These are phyloP conservation scores for Pomatostomus ruficeps DNA, from an alignment of 2,113 vertebrate species.

Conservation along the genomic window DNA sequence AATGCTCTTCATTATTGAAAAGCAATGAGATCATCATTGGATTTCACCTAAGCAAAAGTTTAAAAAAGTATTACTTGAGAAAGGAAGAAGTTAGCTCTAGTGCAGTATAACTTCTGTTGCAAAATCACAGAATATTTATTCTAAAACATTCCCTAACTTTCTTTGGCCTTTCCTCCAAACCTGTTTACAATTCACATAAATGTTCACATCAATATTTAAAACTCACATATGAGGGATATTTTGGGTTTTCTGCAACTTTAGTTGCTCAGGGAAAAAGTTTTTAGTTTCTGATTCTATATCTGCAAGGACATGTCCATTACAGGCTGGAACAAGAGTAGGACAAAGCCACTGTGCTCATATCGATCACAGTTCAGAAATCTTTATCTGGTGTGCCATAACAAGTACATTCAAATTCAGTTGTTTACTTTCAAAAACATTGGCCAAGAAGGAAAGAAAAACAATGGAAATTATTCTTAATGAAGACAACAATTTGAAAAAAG, in stretches of 20 bases:
- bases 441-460: not conserved
- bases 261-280: not conserved
- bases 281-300: not conserved
- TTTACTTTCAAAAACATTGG: not conserved
- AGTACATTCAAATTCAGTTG: not conserved
- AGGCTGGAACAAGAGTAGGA: not conserved
- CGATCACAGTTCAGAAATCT: not conserved
- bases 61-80: not conserved
- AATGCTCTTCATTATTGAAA: not conserved
- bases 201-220: not conserved
- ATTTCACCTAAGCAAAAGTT: not conserved
- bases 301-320: not conserved
- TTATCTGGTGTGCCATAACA: not conserved
- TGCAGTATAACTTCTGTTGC: not conserved
- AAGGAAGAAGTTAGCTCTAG: not conserved
- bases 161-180: not conserved
- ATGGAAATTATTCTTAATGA: not conserved
- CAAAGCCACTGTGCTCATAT: rapidly evolving
- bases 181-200: no score
- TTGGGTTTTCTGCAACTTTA: not conserved
- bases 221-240: not conserved
- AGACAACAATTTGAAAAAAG: not conserved
- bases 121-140: not conserved
- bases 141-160: not conserved
- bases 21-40: not conserved